Evolutionary conservation across 2,888 invertebrate species (phyloP).

Genomic region (Synanthedon vespiformis): DNA sequence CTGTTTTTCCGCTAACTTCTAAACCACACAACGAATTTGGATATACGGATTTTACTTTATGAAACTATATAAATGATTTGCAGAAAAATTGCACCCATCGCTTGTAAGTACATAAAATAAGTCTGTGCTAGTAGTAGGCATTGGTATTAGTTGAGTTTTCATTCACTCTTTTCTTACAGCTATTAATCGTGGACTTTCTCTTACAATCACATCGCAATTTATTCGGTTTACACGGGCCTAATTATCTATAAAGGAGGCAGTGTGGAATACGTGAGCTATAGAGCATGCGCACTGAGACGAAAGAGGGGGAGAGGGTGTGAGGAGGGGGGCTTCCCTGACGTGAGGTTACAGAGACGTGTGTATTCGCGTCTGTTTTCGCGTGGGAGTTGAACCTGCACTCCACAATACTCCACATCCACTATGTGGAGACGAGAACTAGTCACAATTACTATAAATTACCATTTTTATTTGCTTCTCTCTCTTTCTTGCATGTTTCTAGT

Average conservation of each 20-base stretch:
- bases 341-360: background rate
- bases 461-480: conserved; percentile 26
- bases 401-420: too few species aligned
- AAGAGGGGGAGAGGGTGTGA: conserved; percentile 2
- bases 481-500: conserved; percentile 13
- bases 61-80: too few species aligned
- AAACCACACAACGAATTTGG: too few species aligned
- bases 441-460: conserved; percentile 33
- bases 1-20: too few species aligned
- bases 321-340: background rate
- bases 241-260: conserved; percentile 6
- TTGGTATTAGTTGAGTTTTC: background rate
- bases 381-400: conserved; percentile 34
- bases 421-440: conserved; percentile 14
- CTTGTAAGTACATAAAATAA: conserved; percentile 3
- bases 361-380: conserved; percentile 21
- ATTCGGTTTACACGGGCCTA: conserved; percentile 10
- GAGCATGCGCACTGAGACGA: conserved; percentile 8
- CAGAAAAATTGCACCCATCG: too few species aligned
- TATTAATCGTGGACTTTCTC: conserved; percentile 7
- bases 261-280: conserved; percentile 1
- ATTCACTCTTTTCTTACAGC: background rate
- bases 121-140: conserved; percentile 8
- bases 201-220: conserved; percentile 7
- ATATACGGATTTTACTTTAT: too few species aligned